Evolutionary conservation across 2,888 invertebrate genomes (phyloP).

Genomic region (Camponotus fellah): DNA sequence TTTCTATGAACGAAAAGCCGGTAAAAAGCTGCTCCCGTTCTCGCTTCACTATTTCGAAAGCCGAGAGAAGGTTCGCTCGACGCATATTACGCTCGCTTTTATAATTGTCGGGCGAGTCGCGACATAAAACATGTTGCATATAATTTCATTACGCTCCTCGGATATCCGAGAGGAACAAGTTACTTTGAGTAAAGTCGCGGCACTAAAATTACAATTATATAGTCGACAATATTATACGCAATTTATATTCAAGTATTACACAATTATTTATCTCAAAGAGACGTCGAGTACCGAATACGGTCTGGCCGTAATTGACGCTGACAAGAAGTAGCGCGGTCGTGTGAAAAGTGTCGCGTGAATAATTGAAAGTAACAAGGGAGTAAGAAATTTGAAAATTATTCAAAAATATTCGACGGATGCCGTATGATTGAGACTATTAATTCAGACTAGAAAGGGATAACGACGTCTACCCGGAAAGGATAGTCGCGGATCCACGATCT

Average conservation of each 20-base stretch:
- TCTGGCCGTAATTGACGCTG: not conserved
- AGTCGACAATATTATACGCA: not conserved
- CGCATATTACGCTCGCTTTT: slow-evolving; percentile 17
- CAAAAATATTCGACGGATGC: not conserved
- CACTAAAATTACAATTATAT: not conserved
- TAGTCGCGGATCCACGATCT: slow-evolving; percentile 49
- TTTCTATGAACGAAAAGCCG: slow-evolving; percentile 27
- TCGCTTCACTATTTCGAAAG: slow-evolving; percentile 40
- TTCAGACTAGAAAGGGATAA: slow-evolving; percentile 45
- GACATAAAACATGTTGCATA: not conserved
- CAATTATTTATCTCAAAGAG: not conserved
- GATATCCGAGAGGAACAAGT: not conserved
- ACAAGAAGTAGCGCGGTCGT: not conserved
- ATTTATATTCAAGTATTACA: not conserved
- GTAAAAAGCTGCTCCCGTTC: slow-evolving; percentile 43
- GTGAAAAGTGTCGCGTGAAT: not conserved
- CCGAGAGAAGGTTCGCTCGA: slow-evolving; percentile 44
- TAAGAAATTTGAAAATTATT: slow-evolving; percentile 30
- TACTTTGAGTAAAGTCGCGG: not conserved
- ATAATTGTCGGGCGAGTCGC: slow-evolving; percentile 30
- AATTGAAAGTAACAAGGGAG: slow-evolving; percentile 9
- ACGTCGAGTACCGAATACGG: not conserved
- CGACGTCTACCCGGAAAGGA: slow-evolving; percentile 40
- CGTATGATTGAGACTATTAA: slow-evolving; percentile 27
- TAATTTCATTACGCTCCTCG: not conserved